phyloP scores from a whole-genome alignment of 1,140 invertebrate genomes.

The Zaprionus davidi region DNA sequence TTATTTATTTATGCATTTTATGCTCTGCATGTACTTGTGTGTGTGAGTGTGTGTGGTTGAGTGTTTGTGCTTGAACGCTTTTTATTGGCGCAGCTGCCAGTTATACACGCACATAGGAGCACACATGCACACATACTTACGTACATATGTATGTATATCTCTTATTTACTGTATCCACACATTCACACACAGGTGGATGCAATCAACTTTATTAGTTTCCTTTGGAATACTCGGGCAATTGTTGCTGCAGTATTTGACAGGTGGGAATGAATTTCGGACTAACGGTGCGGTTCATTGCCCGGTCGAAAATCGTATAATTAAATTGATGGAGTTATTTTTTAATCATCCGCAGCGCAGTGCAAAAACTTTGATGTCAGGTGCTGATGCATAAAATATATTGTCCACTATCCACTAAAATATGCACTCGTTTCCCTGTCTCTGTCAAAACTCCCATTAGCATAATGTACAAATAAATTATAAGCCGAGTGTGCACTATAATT shows the following conservation, averaged over 20 bases:
- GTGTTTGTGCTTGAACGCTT: background rate
- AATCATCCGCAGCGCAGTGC: background rate
- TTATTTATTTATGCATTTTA: constrained; percentile 45
- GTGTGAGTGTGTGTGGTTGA: constrained; percentile 4
- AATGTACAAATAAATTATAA: background rate
- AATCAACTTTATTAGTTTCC: constrained; percentile 36
- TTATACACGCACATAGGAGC: background rate
- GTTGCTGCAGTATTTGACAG: constrained; percentile 10
- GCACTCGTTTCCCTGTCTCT: background rate
- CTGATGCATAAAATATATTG: constrained; percentile 9
- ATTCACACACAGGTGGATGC: constrained; percentile 3
- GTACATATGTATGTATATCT: background rate
- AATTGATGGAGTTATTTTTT: constrained; percentile 3
- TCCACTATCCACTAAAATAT: background rate
- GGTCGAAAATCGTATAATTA: constrained; percentile 14
- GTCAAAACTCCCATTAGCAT: constrained; percentile 3
- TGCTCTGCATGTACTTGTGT: constrained; percentile 28
- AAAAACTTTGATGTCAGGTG: constrained; percentile 1
- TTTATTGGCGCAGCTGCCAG: background rate
- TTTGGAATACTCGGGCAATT: constrained; percentile 29
- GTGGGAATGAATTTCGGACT: constrained; percentile 9
- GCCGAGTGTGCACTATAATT: constrained; percentile 2
- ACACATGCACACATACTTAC: background rate
- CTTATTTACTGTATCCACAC: background rate
- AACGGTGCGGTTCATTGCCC: constrained; percentile 24